Percentiles rank a stretch among this genome's conserved stretches.
Evolutionary conservation across 2,888 invertebrate species (phyloP).

Genomic region (Aphidius colemani): DNA sequence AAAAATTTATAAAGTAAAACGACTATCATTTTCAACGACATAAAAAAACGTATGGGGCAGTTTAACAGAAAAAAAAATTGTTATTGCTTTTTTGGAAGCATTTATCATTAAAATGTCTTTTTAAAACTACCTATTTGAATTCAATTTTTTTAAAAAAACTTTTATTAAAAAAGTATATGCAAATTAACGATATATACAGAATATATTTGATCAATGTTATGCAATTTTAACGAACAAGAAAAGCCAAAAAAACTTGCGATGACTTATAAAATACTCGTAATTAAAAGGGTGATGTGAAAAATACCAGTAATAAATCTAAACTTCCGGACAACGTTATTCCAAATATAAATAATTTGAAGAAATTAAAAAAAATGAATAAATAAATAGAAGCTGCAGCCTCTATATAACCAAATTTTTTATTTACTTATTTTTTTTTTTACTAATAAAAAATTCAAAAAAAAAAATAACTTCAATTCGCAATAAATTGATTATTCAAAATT

Average conservation of each 20-base stretch:
- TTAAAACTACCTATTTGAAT: conserved; percentile 1
- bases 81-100: neutral
- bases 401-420: too few species aligned
- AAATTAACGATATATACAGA: conserved; percentile 10
- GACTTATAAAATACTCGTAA: conserved; percentile 30
- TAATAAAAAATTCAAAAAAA: too few species aligned
- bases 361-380: too few species aligned
- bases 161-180: conserved; percentile 5
- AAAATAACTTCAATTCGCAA: too few species aligned
- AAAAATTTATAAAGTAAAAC: conserved; percentile 36
- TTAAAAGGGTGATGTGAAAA: conserved; percentile 41
- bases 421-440: too few species aligned
- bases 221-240: conserved; percentile 21
- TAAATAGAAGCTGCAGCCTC: too few species aligned
- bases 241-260: conserved; percentile 8
- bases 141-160: too few species aligned
- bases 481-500: too few species aligned
- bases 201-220: neutral
- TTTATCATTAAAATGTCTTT: neutral
- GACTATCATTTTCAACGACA: conserved; percentile 20
- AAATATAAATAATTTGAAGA: conserved; percentile 23
- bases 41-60: conserved; percentile 32
- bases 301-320: conserved; percentile 39
- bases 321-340: conserved; percentile 35
- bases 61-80: neutral